Conservation (phyloP, 2,888 invertebrate genomes). For the Melangyna quadrimaculata region DNA sequence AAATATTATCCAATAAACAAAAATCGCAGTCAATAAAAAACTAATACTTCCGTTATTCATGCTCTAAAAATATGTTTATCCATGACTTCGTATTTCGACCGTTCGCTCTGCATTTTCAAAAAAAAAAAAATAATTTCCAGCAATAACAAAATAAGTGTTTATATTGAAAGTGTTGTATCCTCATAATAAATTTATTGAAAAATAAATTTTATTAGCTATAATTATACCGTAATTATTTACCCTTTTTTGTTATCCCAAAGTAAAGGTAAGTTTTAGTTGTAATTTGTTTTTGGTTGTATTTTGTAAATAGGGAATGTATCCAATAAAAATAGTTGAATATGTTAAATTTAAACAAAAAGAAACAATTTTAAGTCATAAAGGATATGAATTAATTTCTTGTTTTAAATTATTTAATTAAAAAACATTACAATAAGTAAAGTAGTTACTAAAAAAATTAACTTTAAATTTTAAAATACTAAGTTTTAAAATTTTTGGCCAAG, state of each 20-base stretch:
- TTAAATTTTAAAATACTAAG: not conserved
- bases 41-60: conserved; percentile 31
- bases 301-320: not conserved
- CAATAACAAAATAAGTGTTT: not conserved
- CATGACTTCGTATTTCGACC: conserved; percentile 61
- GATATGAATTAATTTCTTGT: not conserved
- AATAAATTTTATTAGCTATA: not conserved
- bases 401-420: not conserved
- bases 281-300: not conserved
- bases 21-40: conserved; percentile 30
- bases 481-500: not conserved
- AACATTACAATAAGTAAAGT: not conserved
- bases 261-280: conserved; percentile 51
- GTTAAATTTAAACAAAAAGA: not conserved
- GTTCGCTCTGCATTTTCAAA: conserved; percentile 35
- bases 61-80: conserved; percentile 67
- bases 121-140: not conserved
- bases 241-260: not conserved
- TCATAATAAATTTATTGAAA: not conserved
- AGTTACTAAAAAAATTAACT: not conserved
- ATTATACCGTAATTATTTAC: not conserved
- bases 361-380: not conserved
- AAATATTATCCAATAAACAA: not conserved
- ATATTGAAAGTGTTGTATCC: not conserved
- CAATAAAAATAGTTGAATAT: not conserved